These are phyloP conservation scores for Rafetus swinhoei DNA, from an alignment of 2,113 vertebrate genomes.

Conservation along the genomic window DNA sequence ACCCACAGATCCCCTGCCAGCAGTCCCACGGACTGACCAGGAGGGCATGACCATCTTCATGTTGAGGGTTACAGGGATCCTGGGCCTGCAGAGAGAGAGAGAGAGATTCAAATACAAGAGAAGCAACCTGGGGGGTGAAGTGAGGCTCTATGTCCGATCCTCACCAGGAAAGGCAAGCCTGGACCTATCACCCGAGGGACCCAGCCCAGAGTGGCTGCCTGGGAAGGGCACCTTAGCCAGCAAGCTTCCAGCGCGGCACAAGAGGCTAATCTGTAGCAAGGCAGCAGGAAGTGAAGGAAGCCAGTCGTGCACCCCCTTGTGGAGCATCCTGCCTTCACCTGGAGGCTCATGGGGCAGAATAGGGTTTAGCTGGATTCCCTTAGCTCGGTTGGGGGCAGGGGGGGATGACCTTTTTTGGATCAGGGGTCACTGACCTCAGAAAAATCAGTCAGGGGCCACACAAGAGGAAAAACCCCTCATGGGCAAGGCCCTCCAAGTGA, in stretches of 20 bases:
- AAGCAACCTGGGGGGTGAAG: no score
- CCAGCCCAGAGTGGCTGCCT: background rate
- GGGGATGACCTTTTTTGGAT: no score
- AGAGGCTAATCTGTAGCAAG: background rate
- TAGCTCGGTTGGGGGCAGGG: no score
- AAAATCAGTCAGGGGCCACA: no score
- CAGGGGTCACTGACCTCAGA: no score
- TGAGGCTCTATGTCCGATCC: no score
- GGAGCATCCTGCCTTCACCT: background rate
- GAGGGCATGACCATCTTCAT: conserved; percentile 95
- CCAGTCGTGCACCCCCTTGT: background rate
- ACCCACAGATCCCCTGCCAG: background rate
- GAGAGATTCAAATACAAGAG: background rate
- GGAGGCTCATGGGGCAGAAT: background rate
- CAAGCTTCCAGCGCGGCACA: background rate
- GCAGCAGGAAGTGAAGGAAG: background rate
- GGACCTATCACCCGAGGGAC: background rate
- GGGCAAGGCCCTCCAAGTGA: no score
- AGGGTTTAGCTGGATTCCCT: background rate
- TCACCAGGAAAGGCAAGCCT: background rate
- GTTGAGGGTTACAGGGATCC: conserved; percentile 95
- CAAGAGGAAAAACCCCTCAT: no score
- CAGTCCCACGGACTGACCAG: conserved; percentile 84
- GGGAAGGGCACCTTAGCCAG: background rate
- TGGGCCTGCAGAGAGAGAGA: conserved; percentile 82